Base-by-base conservation (phyloP, 2,113 vertebrate genomes). In the Lampris incognitus region DNA sequence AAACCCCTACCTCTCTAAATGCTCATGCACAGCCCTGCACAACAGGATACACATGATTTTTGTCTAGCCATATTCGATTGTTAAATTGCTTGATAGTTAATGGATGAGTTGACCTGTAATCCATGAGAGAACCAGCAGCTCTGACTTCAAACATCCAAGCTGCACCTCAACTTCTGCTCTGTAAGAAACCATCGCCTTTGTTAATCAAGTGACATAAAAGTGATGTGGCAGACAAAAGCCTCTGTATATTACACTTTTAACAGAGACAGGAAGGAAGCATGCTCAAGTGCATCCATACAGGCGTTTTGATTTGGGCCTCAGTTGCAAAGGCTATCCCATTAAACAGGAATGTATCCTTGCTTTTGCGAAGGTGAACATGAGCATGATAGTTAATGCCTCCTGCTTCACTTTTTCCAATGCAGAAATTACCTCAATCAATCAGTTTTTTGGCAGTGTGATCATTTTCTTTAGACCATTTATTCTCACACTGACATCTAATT, bases 151-250 rank as follows among this genome's bases (percentile, higher is more conserved):
- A 93, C 86, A 84, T 48, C 66, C 54, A 1, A 52, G 68, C 85
- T 76, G 44, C 66, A 75, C 71, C 64, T 51, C 76, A 89, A 87
- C 90, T 88, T 84, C 90, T 92, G 91, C 58, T 67, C 82, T 46
- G 66, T 0, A 59, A 88, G 84, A 81, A 90, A 88, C 83, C 81
- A 74, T 82, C 89, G 85, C 86, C 90, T 85, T 85, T 88, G 88
- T 89, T 91, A 89, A 90, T 89, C 74, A 87, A 76, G 69, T 83
- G 86, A 88, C 85, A 74, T 80, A 76, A 91, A 24, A 89, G 89
- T 88, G 86, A 88, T 81, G 83, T 91, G 86, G 61, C 89, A 89
- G 83, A 88, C 88, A 85, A 92, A 91, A 87, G 87, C 79, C 78
- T 76, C 76, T 73, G 86, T 80, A 81, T 76, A 9, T 81, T 81